Evolutionary conservation across 1,140 invertebrate species (phyloP).

Genomic region (Epicauta chinensis): DNA sequence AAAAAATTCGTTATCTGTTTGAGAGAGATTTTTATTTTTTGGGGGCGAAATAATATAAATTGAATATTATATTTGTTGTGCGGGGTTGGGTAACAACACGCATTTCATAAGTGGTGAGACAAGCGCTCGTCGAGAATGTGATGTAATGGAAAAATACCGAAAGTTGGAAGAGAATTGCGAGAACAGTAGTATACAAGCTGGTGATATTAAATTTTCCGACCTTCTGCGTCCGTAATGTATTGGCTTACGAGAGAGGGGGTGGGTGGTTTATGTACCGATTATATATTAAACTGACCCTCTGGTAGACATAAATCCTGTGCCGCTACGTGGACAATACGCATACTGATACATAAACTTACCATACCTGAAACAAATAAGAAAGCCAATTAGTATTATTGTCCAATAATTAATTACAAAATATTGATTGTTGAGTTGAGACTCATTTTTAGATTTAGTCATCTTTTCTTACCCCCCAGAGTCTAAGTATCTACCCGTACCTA

Average conservation of each 20-base stretch:
- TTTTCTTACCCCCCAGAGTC: no score
- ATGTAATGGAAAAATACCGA: slow-evolving; percentile 40
- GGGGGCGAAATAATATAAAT: slow-evolving; percentile 18
- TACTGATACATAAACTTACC: no score
- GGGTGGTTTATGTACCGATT: slow-evolving; percentile 34
- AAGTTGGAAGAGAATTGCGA: slow-evolving; percentile 35
- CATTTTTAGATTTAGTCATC: no score
- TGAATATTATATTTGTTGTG: slow-evolving; percentile 22
- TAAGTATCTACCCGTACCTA: slow-evolving; percentile 21
- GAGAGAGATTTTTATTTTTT: no score
- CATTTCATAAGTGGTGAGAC: slow-evolving; percentile 33
- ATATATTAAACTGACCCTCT: slow-evolving; percentile 25
- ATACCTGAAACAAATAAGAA: no score
- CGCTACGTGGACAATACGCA: no score
- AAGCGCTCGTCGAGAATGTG: slow-evolving; percentile 27
- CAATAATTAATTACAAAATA: no score
- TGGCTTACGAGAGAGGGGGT: slow-evolving; percentile 28
- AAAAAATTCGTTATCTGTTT: no score
- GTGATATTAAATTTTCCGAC: slow-evolving; percentile 42
- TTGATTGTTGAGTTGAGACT: no score
- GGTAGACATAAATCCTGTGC: no score
- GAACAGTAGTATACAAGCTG: slow-evolving; percentile 37
- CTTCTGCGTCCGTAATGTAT: slow-evolving; percentile 40
- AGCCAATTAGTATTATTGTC: no score
- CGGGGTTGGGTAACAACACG: slow-evolving; percentile 25